phyloP scores from a whole-genome alignment of 2,113 vertebrate genomes.

The Hippocampus zosterae region DNA sequence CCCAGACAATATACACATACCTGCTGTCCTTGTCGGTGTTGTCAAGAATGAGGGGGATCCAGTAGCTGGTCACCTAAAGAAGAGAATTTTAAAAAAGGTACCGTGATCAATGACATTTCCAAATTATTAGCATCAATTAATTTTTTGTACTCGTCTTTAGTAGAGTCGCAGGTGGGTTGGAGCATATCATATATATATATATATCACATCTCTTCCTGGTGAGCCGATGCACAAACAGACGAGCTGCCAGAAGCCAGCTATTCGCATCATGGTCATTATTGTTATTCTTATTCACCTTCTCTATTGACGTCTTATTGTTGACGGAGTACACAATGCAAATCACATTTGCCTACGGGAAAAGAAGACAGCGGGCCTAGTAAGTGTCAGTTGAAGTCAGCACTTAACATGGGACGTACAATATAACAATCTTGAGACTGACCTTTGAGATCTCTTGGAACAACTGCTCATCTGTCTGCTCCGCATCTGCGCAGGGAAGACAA shows the following conservation, averaged over 20 bases:
- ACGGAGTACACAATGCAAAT: slow-evolving; percentile 99
- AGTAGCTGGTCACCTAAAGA: slow-evolving; percentile 88
- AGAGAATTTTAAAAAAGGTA: neutral
- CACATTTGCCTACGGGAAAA: slow-evolving; percentile 85
- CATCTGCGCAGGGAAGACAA: slow-evolving; percentile 71
- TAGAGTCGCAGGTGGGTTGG: too few relatives aligned
- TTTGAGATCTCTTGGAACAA: slow-evolving; percentile 94
- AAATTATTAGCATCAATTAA: neutral
- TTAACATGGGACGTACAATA: neutral
- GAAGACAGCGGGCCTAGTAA: slow-evolving; percentile 33
- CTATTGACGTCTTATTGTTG: slow-evolving; percentile 96
- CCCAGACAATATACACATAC: slow-evolving; percentile 55
- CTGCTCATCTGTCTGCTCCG: slow-evolving; percentile 94
- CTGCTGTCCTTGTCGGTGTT: slow-evolving; percentile 98
- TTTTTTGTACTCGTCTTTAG: too few relatives aligned
- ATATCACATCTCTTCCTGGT: too few relatives aligned
- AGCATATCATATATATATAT: too few relatives aligned
- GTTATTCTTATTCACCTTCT: slow-evolving; percentile 78
- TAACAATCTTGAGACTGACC: slow-evolving; percentile 62
- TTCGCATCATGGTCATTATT: neutral
- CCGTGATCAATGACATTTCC: neutral
- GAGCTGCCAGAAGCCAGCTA: neutral
- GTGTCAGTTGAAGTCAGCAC: slow-evolving; percentile 1
- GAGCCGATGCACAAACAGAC: neutral
- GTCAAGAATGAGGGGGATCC: slow-evolving; percentile 96